Evolutionary conservation across 2,797 vertebrate species (phyloP), one percentile per base, ranked within the genome.

Genomic region (Malurus leucopterus): DNA sequence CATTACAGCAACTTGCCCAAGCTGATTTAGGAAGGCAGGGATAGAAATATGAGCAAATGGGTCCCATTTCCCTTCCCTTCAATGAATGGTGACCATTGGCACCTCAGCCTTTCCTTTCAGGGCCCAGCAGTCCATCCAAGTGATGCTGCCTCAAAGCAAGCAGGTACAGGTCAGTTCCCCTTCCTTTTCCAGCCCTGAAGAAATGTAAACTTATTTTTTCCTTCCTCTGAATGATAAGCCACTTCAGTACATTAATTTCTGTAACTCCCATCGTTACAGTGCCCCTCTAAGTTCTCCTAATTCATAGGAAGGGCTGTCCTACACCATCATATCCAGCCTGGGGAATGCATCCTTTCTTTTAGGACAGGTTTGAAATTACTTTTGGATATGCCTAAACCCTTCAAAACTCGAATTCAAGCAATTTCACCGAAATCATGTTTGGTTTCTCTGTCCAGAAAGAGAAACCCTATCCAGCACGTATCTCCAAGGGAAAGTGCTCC

Each of bases 321-420:
- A 5, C 41, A 71, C 47, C 16, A 8, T 13, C 34, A 7, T 5
- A 20, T 41, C 40, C 53, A 63, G 36, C 43, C 24, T n/a, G 30
- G 50, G 24, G 61, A 88, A 82, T 38, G 22, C 2, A 73, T 69
- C 27, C 16, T 67, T 85, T 59, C 49, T 67, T 88, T 86, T 81
- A 65, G 40, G 43, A 75, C 26, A 49, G 40, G 34, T 92, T 62
- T 84, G 64, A 89, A 93, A 94, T 89, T 88, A 64, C 40, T 91
- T 91, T 64, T 44, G 53, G 63, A 70, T 71, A 65, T 24, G 55
- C n/a, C 67, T 70, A 80, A 84, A 46, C 44, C 32, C 27, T 75
- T 80, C 58, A 49, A 88, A 86, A 81, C 18, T 77, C 24, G 22
- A 73, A 79, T 82, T 82, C 36, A 57, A 86, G 68, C 61, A 63